These are phyloP conservation scores for Choristoneura rosaceana DNA, from an alignment of 2,888 invertebrate species.

Conservation along the genomic window DNA sequence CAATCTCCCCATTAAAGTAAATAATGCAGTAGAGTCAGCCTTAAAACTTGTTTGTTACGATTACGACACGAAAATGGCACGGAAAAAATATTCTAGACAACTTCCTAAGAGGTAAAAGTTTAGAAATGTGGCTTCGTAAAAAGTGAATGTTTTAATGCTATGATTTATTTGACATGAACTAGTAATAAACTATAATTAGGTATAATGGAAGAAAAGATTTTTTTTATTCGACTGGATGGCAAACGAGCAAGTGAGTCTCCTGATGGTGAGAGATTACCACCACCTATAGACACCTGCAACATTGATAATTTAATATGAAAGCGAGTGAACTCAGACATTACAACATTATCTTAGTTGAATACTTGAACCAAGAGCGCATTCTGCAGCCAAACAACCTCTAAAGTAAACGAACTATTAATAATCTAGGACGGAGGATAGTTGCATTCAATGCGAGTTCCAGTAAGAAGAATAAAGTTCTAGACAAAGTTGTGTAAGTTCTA, in stretches of 20 bases:
- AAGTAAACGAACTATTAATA: conserved; percentile 30
- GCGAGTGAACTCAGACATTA: not conserved
- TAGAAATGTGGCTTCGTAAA: not conserved
- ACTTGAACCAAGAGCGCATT: conserved; percentile 7
- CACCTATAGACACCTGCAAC: too few relatives aligned
- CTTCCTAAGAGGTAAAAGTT: conserved; percentile 7
- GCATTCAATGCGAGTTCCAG: conserved; percentile 1
- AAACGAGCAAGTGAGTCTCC: too few relatives aligned
- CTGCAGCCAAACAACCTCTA: conserved; percentile 6
- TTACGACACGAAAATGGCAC: not conserved
- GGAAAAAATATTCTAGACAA: conserved; percentile 5
- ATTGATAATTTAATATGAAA: not conserved
- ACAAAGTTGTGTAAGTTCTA: conserved; percentile 2
- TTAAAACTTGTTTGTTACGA: conserved; percentile 10
- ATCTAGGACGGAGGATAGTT: conserved; percentile 4
- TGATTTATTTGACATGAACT: not conserved
- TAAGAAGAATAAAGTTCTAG: conserved; percentile 1
- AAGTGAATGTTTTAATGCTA: not conserved
- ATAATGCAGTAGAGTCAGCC: conserved; percentile 9
- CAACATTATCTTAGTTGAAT: conserved; percentile 9
- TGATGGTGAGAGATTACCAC: too few relatives aligned
- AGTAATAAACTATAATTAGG: not conserved
- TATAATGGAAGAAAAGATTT: too few relatives aligned
- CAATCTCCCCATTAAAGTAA: conserved; percentile 21
- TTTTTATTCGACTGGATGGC: too few relatives aligned